Conservation (phyloP, 1,140 invertebrate genomes). For the Panagrolaimus sp. region DNA sequence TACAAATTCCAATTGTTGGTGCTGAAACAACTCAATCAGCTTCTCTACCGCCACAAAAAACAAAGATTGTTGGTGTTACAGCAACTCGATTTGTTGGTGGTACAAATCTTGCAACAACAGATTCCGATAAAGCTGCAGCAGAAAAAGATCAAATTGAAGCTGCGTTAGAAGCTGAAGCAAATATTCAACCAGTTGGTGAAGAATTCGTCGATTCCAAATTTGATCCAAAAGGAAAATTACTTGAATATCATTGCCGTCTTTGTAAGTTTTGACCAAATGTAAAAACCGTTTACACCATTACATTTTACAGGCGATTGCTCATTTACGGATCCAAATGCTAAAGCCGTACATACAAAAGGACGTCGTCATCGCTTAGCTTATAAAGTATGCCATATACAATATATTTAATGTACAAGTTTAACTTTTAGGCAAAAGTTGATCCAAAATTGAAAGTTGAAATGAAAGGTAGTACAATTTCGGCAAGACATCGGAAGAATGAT, state of each 20-base stretch:
- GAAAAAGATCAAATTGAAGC: conserved; percentile 26
- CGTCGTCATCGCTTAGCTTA: conserved; percentile 88
- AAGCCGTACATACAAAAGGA: conserved; percentile 99
- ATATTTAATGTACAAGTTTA: background rate
- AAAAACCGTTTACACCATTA: conserved; percentile 99
- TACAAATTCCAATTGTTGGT: conserved; percentile 10
- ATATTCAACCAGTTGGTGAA: conserved; percentile 90
- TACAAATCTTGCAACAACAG: conserved; percentile 27
- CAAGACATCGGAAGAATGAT: background rate
- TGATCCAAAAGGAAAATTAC: conserved; percentile 16
- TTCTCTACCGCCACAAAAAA: conserved; percentile 57
- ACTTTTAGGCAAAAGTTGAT: conserved; percentile 67
- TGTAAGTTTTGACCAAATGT: conserved; percentile 97
- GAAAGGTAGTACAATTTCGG: conserved; percentile 62
- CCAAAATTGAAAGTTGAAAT: conserved; percentile 89
- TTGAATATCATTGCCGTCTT: conserved; percentile 84
- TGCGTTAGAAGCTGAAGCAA: conserved; percentile 64
- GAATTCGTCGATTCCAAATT: conserved; percentile 82
- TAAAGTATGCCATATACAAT: conserved; percentile 64
- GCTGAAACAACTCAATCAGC: conserved; percentile 22
- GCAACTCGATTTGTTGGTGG: conserved; percentile 82
- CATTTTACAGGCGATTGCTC: no score
- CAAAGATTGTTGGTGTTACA: conserved; percentile 68
- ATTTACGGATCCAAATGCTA: no score
- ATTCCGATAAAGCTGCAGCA: conserved; percentile 36